These are phyloP conservation scores for Ursus arctos DNA, from an alignment of 2,113 vertebrate genomes.

Conservation along the genomic window DNA sequence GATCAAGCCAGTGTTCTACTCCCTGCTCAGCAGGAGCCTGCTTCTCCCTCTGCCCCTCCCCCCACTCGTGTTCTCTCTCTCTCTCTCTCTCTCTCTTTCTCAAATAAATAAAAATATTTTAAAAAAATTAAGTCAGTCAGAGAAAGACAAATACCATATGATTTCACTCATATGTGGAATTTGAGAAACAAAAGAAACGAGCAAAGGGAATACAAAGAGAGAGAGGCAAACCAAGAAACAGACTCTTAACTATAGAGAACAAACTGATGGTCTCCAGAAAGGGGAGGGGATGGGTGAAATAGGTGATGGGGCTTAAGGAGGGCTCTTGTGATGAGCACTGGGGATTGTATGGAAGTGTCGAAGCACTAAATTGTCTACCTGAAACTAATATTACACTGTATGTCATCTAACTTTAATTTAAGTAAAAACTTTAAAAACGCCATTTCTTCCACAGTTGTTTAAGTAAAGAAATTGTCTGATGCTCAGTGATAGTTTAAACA, in stretches of 20 bases:
- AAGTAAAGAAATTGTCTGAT: background rate
- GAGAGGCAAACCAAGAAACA: background rate
- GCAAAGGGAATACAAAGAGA: background rate
- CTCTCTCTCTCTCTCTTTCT: too few species aligned
- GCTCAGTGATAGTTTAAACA: background rate
- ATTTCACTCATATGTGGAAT: background rate
- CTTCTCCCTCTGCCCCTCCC: too few species aligned
- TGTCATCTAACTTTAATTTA: background rate
- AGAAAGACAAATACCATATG: background rate
- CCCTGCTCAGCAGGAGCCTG: too few species aligned
- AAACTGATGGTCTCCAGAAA: background rate
- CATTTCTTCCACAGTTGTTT: background rate
- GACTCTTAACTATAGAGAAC: background rate
- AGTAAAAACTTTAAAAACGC: background rate
- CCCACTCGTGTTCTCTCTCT: too few species aligned
- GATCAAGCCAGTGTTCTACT: too few species aligned
- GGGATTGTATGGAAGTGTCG: background rate
- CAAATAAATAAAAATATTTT: too few species aligned
- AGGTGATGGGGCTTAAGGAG: background rate
- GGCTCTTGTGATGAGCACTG: background rate
- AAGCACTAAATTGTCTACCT: background rate
- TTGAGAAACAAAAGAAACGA: background rate
- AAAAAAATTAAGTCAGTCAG: background rate
- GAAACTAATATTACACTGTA: background rate
- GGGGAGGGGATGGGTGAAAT: background rate